Evolutionary conservation across 1,140 invertebrate species (phyloP).

Genomic region (Aleiodes sp.): DNA sequence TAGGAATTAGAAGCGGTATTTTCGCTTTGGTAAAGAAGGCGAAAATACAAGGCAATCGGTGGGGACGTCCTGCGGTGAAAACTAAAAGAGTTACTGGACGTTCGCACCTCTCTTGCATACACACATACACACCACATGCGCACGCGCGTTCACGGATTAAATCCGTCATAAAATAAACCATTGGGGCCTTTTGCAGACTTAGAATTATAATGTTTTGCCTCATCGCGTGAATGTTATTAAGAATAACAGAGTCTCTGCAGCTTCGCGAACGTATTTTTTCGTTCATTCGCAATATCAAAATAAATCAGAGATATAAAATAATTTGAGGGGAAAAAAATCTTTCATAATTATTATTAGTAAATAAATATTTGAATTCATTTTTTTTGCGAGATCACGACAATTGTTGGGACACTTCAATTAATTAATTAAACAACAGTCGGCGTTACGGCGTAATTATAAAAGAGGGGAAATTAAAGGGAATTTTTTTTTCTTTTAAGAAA

Average conservation of each 20-base stretch:
- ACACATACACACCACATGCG: slow-evolving; percentile 61
- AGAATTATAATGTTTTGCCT: slow-evolving; percentile 61
- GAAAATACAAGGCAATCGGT: slow-evolving; percentile 19
- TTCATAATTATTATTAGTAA: no score
- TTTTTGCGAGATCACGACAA: neutral
- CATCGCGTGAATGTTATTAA: slow-evolving; percentile 33
- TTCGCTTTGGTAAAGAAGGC: slow-evolving; percentile 34
- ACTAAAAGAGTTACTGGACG: slow-evolving; percentile 61
- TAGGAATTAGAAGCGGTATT: slow-evolving; percentile 58
- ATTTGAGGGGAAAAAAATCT: neutral
- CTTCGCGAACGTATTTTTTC: slow-evolving; percentile 11
- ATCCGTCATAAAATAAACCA: slow-evolving; percentile 62
- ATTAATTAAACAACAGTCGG: slow-evolving; percentile 9
- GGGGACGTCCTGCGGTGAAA: slow-evolving; percentile 59
- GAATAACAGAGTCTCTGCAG: slow-evolving; percentile 32
- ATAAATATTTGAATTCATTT: no score
- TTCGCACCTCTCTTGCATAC: slow-evolving; percentile 62
- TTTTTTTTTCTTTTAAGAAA: slow-evolving; percentile 9
- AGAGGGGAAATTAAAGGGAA: slow-evolving; percentile 13
- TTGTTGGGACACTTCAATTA: slow-evolving; percentile 1
- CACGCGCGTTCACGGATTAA: slow-evolving; percentile 55
- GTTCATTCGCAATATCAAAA: slow-evolving; percentile 1
- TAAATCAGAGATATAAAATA: neutral
- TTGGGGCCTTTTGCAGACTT: slow-evolving; percentile 40
- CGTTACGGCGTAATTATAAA: no score